Base-by-base conservation (phyloP, 2,888 invertebrate genomes). In the Ethmia dodecea region DNA sequence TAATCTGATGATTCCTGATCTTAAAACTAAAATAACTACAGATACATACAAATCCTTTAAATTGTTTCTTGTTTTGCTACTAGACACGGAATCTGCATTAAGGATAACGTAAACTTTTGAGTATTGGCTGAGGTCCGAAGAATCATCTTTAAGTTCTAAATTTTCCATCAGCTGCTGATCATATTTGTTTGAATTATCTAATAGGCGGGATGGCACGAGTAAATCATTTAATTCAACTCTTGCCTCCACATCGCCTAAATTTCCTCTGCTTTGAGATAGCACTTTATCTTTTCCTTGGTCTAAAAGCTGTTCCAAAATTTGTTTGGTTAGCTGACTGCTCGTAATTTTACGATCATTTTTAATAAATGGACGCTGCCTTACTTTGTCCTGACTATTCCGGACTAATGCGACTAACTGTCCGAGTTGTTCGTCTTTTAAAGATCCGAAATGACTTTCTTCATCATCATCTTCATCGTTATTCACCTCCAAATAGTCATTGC, bases 41-140 rank as follows among this genome's bases (percentile, higher is more conserved):
- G 33, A 44, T 38, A 77, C 80, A 77, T 50, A 80, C 80, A 76
- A 39, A 28, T 56, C 54, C 37, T 47, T 55, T 3, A 78, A 36
- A 11, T 52, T 43, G 10, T 53, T 49, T 35, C 55, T 49, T 49
- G 54, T 55, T 43, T 45, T 36, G 40, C 50, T 62, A 5, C 52
- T 57, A 43, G 52, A 38, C 5, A 68, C 26, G 9, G 56, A 65
- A 26, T 54, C 42, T 13, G 72, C 63, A 39, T 73, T 65, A 20
- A 78, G 43, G 33, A 80, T 48, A 10, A 80, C 46, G 28, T 64
- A 73, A 28, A 78, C 48, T 52, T 70, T 71, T 2, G 72, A 69
- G 52, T 70, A 70, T 13, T 62, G 51, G 28, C 56, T 49, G 2
- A 55, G 37, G 31, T 40, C 40, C n/a, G n/a, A 22, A 22, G 22